These are phyloP conservation scores for Gastrophryne carolinensis DNA, from an alignment of 2,797 vertebrate genomes.

Conservation along the genomic window DNA sequence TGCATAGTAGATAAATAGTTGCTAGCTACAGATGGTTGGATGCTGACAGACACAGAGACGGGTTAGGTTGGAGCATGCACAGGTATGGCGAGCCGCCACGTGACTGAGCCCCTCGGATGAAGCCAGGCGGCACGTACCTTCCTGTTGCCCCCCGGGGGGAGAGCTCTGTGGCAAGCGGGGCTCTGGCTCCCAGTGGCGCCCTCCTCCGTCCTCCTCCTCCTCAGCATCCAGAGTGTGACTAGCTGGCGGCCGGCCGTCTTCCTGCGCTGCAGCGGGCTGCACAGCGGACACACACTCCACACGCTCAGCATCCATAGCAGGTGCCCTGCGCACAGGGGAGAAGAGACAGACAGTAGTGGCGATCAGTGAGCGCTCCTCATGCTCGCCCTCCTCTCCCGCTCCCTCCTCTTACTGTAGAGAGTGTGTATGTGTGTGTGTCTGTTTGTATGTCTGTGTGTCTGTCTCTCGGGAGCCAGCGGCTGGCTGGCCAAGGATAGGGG, in stretches of 20 bases:
- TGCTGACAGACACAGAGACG: too few species aligned
- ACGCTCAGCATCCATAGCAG: conserved; percentile 52
- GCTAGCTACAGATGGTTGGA: too few species aligned
- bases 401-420: too few species aligned
- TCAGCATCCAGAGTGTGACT: conserved; percentile 35
- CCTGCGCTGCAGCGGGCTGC: conserved; percentile 51
- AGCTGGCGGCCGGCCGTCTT: conserved; percentile 43
- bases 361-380: conserved; percentile 28
- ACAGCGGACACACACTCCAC: conserved; percentile 49
- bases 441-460: too few species aligned
- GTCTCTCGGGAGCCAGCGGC: not conserved
- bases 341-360: not conserved
- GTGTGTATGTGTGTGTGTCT: too few species aligned
- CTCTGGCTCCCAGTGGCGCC: conserved; percentile 21
- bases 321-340: conserved; percentile 37
- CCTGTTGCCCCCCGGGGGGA: conserved; percentile 22
- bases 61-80: too few species aligned
- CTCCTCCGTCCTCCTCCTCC: conserved; percentile 29
- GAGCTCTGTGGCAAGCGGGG: conserved; percentile 23
- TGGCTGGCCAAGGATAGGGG: not conserved
- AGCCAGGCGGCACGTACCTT: conserved; percentile 14
- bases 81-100: too few species aligned
- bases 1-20: too few species aligned
- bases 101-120: too few species aligned
- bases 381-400: not conserved